A percentile compares a stretch with the other conserved stretches of the same genome.
These are phyloP conservation scores for Dendrolimus houi DNA, from an alignment of 2,888 invertebrate genomes.

Conservation along the genomic window DNA sequence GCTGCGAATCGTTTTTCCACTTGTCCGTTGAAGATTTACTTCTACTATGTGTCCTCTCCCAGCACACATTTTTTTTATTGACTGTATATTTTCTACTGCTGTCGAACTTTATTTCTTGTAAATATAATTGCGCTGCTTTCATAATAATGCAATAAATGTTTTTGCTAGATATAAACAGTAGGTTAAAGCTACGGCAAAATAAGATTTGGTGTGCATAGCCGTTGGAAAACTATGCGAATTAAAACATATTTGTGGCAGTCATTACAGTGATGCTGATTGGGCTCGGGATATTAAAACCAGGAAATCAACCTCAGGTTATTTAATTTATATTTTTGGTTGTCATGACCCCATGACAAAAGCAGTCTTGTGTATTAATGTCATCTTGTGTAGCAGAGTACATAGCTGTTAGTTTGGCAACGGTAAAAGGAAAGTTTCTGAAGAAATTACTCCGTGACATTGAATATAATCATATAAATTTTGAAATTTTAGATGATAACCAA, in stretches of 20 bases:
- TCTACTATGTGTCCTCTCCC: too few relatives aligned
- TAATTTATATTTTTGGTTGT: too few relatives aligned
- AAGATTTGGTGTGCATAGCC: slow-evolving; percentile 5
- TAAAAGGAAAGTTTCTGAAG: too few relatives aligned
- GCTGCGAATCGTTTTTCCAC: too few relatives aligned
- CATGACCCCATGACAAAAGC: too few relatives aligned
- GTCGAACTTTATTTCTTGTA: neutral
- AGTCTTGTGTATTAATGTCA: neutral
- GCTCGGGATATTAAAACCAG: neutral
- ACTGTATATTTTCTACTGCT: neutral
- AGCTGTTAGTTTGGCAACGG: too few relatives aligned
- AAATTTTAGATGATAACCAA: too few relatives aligned
- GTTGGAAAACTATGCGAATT: slow-evolving; percentile 7
- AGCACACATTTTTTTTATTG: neutral
- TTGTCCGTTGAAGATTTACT: too few relatives aligned
- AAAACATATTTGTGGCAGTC: slow-evolving; percentile 6
- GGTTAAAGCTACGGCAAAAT: neutral
- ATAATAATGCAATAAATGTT: neutral
- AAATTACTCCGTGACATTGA: too few relatives aligned
- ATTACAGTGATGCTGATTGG: slow-evolving; percentile 5
- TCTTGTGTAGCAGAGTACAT: too few relatives aligned
- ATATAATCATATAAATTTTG: too few relatives aligned
- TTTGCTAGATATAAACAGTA: neutral
- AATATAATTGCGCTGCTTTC: neutral
- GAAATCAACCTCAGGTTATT: too few relatives aligned